Conservation (phyloP, 2,113 vertebrate species). For the Physeter macrocephalus region DNA sequence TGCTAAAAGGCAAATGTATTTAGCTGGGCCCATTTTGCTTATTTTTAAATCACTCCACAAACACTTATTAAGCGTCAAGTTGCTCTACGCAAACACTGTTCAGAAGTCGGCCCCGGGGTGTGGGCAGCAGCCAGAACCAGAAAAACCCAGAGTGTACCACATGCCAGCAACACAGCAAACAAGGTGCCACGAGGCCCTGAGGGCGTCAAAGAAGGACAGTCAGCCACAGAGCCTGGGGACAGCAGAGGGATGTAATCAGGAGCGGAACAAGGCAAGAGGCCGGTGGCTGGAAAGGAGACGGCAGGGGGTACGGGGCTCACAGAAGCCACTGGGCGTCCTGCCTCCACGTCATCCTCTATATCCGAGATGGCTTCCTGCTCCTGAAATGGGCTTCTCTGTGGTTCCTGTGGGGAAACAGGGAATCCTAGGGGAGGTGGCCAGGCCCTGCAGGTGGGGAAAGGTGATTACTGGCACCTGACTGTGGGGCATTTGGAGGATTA, state of each 20-base stretch:
- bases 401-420: neutral
- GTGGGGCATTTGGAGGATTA: constrained; percentile 14
- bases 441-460: constrained; percentile 8
- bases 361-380: neutral
- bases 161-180: neutral
- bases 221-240: neutral
- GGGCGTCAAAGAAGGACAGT: neutral
- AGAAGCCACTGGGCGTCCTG: neutral
- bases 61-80: constrained; percentile 24
- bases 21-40: constrained; percentile 29
- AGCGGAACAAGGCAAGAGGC: neutral
- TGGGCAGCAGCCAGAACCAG: neutral
- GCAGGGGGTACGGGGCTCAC: neutral
- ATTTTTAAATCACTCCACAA: constrained; percentile 34
- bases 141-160: neutral
- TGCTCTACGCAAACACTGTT: neutral
- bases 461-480: neutral
- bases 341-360: neutral
- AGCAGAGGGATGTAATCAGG: neutral
- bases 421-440: neutral
- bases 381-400: neutral
- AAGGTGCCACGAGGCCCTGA: neutral
- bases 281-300: neutral
- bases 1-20: constrained; percentile 3
- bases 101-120: neutral